Evolutionary conservation across 2,888 invertebrate species (phyloP).

Genomic region (Loripinus fragilis): DNA sequence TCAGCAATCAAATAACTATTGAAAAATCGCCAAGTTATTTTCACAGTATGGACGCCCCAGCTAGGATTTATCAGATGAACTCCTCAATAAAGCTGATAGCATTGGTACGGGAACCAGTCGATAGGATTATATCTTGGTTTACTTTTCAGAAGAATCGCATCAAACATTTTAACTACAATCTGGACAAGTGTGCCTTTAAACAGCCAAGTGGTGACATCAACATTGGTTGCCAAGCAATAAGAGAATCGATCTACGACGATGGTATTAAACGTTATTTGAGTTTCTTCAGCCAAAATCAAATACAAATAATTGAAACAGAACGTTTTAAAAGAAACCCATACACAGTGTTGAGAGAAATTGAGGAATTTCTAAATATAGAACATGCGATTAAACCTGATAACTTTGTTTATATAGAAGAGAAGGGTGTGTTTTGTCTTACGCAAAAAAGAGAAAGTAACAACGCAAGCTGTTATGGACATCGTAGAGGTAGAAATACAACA

Average conservation of each 20-base stretch:
- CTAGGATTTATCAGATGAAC: constrained; percentile 96
- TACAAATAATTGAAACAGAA: background rate
- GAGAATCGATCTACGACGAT: background rate
- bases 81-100: constrained; percentile 92
- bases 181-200: background rate
- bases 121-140: constrained; percentile 97
- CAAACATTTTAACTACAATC: background rate
- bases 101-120: constrained; percentile 97
- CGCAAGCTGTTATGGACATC: background rate
- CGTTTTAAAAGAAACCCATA: background rate
- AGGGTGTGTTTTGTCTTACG: background rate
- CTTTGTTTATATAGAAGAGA: constrained; percentile 91
- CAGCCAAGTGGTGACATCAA: background rate
- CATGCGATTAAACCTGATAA: constrained; percentile 86
- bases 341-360: constrained; percentile 46
- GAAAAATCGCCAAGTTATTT: constrained; percentile 99
- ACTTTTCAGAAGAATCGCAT: constrained; percentile 83
- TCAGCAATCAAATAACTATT: constrained; percentile 95
- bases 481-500: background rate
- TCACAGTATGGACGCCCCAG: constrained; percentile 96
- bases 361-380: constrained; percentile 68
- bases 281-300: background rate
- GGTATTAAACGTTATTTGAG: background rate
- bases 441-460: background rate
- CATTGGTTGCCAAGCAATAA: background rate